Conservation (phyloP, 2,888 invertebrate genomes). For the Nudaria mundana region DNA sequence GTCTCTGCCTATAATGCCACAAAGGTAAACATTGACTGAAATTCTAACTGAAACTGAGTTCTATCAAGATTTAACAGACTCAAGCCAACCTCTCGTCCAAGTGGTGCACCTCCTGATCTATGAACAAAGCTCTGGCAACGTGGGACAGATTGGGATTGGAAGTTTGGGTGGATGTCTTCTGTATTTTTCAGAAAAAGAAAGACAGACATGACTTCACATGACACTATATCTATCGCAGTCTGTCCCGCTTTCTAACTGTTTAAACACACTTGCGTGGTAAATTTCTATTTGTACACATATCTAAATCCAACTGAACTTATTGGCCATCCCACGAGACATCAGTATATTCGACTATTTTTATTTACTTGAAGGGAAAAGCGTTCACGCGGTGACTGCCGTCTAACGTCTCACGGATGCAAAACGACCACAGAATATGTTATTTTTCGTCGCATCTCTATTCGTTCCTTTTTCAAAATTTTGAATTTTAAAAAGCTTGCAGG, state of each 20-base stretch:
- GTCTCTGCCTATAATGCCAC: too few relatives aligned
- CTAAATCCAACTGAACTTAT: conserved; percentile 67
- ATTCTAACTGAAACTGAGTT: too few relatives aligned
- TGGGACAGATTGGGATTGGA: too few relatives aligned
- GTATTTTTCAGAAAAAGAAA: too few relatives aligned
- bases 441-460: conserved; percentile 42
- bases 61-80: too few relatives aligned
- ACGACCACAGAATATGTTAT: conserved; percentile 66
- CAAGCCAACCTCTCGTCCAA: too few relatives aligned
- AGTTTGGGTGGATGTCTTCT: too few relatives aligned
- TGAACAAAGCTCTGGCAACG: too few relatives aligned
- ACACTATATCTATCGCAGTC: conserved; percentile 46
- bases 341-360: conserved; percentile 74
- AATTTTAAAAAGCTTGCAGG: conserved; percentile 14
- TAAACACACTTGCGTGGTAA: conserved; percentile 45
- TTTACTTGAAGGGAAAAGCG: conserved; percentile 62
- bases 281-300: conserved; percentile 70
- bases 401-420: conserved; percentile 48
- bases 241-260: conserved; percentile 29
- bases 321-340: conserved; percentile 70
- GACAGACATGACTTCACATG: too few relatives aligned
- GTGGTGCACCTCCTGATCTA: too few relatives aligned
- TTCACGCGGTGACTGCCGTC: conserved; percentile 48
- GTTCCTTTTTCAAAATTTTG: conserved; percentile 25
- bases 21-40: too few relatives aligned